Percentiles rank a stretch among this genome's conserved stretches.
These are phyloP conservation scores for Cygnus buccinator DNA, from an alignment of 2,113 vertebrate species.

Conservation along the genomic window DNA sequence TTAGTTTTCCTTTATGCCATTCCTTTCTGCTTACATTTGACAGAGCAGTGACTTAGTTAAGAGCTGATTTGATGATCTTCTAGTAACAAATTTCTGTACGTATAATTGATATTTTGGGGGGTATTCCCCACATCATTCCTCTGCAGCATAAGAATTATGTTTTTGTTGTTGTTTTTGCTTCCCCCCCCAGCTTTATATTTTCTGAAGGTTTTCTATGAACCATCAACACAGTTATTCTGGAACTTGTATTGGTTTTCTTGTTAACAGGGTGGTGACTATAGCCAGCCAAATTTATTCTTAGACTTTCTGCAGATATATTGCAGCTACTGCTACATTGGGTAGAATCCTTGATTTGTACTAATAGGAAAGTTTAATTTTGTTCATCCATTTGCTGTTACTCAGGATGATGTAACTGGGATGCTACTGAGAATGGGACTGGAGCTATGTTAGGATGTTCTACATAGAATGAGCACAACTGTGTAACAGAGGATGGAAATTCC, in stretches of 20 bases:
- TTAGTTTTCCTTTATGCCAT: background rate
- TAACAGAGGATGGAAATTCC: background rate
- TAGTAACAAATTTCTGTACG: background rate
- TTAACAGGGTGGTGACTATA: fast-evolving
- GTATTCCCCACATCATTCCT: background rate
- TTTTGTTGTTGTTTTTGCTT: background rate
- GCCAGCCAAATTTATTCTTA: background rate
- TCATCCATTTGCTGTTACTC: background rate
- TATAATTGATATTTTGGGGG: background rate
- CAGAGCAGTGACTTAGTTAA: background rate
- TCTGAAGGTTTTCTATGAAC: background rate
- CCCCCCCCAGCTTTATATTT: background rate
- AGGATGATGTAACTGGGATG: too few species aligned
- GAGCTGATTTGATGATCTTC: background rate
- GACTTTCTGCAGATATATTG: background rate
- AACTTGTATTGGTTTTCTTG: background rate
- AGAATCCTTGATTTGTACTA: background rate
- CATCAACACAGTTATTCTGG: background rate
- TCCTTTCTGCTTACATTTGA: background rate
- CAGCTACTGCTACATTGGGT: background rate
- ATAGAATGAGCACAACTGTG: background rate
- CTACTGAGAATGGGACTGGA: background rate
- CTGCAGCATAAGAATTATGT: background rate
- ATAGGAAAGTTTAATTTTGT: background rate
- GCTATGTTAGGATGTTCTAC: background rate